phyloP scores from a whole-genome alignment of 2,113 vertebrate genomes.

The Phalacrocorax brasilianus region DNA sequence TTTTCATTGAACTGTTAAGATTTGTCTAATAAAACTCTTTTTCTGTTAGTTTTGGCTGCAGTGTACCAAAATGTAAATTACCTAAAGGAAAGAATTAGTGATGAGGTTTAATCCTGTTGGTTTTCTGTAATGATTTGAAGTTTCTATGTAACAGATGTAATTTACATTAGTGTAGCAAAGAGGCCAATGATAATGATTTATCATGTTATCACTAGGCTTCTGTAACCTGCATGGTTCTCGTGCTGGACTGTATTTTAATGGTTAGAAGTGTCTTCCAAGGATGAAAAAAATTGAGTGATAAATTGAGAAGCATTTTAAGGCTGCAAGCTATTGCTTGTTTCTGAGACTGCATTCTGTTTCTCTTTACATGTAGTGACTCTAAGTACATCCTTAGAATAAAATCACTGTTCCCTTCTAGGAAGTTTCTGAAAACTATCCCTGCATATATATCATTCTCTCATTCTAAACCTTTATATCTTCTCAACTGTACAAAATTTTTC shows the following conservation, averaged over 20 bases:
- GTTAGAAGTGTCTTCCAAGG: not conserved
- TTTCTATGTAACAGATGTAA: not conserved
- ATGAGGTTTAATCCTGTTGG: not conserved
- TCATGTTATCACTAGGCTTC: not conserved
- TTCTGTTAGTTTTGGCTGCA: slow-evolving; percentile 16
- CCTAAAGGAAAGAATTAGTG: not conserved
- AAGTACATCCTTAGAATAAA: not conserved
- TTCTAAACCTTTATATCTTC: not conserved
- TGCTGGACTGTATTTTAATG: not conserved
- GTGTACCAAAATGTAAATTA: not conserved
- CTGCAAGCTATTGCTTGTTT: not conserved
- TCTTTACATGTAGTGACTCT: not conserved
- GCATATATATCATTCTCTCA: not conserved
- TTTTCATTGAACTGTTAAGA: not conserved
- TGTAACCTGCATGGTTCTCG: not conserved
- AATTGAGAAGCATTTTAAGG: not conserved
- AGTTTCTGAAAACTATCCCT: not conserved
- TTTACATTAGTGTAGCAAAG: not conserved
- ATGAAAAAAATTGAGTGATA: not conserved
- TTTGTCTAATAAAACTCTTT: slow-evolving; percentile 24
- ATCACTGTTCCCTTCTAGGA: not conserved
- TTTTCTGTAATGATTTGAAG: not conserved
- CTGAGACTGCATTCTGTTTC: not conserved
- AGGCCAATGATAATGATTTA: not conserved
- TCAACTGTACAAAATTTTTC: not conserved